Evolutionary conservation across 1,140 invertebrate genomes (phyloP), one percentile per base, ranked within the genome.

Genomic region (Drosophila nasuta): DNA sequence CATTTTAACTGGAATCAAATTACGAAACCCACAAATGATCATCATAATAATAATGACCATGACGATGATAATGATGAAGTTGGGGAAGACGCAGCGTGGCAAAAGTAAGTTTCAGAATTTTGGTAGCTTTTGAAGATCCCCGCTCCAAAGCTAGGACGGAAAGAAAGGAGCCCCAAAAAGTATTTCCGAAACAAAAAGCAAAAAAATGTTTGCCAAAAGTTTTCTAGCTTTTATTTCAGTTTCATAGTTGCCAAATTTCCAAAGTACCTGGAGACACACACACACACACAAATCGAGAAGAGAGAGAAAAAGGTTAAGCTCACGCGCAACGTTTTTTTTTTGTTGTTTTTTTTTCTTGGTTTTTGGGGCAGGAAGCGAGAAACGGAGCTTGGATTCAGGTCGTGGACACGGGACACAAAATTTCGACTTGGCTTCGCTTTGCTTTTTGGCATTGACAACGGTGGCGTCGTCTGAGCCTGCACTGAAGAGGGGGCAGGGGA

Each of bases 1-100:
- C 85, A 66, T 81, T 88, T 88, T 89, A 88, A 89, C 83, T 83
- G 83, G 83, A 88, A 89, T 88, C 85, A 88, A 88, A 89, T 88
- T 88, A 89, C 80, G 81, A 89, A 89, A 81, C 68, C 69, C 58
- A 86, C 75, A 70, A 63, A 74, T 75, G 51, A 80, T 64, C 59
- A 58, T 25, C 20, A 25, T 58, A 57, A 77, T 77, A 43, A 76
- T 62, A 54, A 78, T 45, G 10, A 56, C 17, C 71, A 68, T 63
- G 51, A 74, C 20, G 3, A 60, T 52, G 8, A 45, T 59, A 46
- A 30, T 51, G 15, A 41, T 41, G 5, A 45, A 35, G 38, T 54
- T 54, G 28, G 54, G 52, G n/a, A 70, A 15, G 41, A 30, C 17
- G 43, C 41, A n/a, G 41, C n/a, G 35, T 38, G 35, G 35, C 35